Evolutionary conservation across 92 coral and sea anemone genomes (phyloP).

Genomic region (Galaxea fascicularis): DNA sequence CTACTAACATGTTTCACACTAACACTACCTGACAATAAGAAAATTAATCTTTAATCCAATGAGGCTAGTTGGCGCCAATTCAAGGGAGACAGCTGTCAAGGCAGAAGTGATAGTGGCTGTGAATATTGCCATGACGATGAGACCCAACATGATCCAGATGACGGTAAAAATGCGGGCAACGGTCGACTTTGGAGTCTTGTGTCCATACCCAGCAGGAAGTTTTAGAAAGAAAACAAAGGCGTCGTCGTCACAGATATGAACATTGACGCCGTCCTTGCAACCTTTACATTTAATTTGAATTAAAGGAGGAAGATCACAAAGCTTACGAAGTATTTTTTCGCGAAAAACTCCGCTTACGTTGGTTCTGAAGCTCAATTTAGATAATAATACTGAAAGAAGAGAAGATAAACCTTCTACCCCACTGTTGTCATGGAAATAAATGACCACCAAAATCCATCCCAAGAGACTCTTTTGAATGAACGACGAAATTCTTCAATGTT

Average conservation of each 20-base stretch:
- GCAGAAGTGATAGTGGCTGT: conserved; percentile 47
- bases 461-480: conserved; percentile 46
- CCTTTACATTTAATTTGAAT: too few species aligned
- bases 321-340: too few species aligned
- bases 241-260: too few species aligned
- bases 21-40: too few species aligned
- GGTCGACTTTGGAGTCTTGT: conserved; percentile 54
- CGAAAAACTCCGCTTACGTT: too few species aligned
- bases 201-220: conserved; percentile 32
- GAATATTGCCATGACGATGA: conserved; percentile 49
- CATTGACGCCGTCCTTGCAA: too few species aligned
- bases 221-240: too few species aligned
- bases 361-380: too few species aligned
- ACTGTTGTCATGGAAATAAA: conserved; percentile 62
- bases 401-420: conserved; percentile 33
- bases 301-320: too few species aligned
- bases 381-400: too few species aligned
- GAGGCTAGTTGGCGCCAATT: conserved; percentile 5
- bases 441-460: conserved; percentile 72
- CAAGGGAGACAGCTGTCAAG: conserved; percentile 33
- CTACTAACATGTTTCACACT: too few species aligned
- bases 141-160: conserved; percentile 48
- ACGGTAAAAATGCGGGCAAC: conserved; percentile 38
- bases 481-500: conserved; percentile 46
- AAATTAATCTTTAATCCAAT: too few species aligned